Evolutionary conservation across 2,888 invertebrate genomes (phyloP), one percentile per base, ranked within the genome.

Genomic region (Drosophila merina): DNA sequence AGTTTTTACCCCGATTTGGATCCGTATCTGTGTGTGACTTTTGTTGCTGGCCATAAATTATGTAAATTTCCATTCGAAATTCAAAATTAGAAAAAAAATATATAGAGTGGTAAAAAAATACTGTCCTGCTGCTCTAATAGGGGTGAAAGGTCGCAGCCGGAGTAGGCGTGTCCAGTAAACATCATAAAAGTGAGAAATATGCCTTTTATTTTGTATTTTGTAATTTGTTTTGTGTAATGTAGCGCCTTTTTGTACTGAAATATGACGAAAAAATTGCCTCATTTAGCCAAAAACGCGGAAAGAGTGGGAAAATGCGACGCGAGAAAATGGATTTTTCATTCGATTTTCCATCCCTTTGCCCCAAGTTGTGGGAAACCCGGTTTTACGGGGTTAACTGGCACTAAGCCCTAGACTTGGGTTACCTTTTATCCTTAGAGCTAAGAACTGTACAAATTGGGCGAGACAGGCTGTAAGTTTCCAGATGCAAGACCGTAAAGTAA

Each of bases 171-270:
- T 58, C 71, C 63, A 73, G 77, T 82, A 81, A 82, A 84, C 78
- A 88, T 79, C 62, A 64, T 76, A 80, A 89, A 89, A 81, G 75
- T 77, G 80, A 71, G 80, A 76, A 77, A 88, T 82, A 86, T 89
- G 88, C 85, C 76, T 76, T 79, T 81, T 84, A 76, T 78, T 85
- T 79, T 81, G 69, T 69, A 76, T 74, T 87, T 83, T 74, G 72
- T 80, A 86, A 86, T 84, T 84, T 80, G 80, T 78, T 83, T 75
- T 74, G 55, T 74, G 55, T 80, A 85, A 86, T 84, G 74, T 72
- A 47, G 58, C 40, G 60, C 60, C 58, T 57, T 87, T 79, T 52
- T 66, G 79, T 66, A 60, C 55, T 72, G 84, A 83, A 85, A 86
- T 84, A 86, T 86, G 87, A 85, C 82, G 33, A 80, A 85, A 84